Percentiles rank a stretch among this genome's conserved stretches.
These are phyloP conservation scores for Mycogona germanica DNA, from an alignment of 2,888 invertebrate genomes.

Conservation along the genomic window DNA sequence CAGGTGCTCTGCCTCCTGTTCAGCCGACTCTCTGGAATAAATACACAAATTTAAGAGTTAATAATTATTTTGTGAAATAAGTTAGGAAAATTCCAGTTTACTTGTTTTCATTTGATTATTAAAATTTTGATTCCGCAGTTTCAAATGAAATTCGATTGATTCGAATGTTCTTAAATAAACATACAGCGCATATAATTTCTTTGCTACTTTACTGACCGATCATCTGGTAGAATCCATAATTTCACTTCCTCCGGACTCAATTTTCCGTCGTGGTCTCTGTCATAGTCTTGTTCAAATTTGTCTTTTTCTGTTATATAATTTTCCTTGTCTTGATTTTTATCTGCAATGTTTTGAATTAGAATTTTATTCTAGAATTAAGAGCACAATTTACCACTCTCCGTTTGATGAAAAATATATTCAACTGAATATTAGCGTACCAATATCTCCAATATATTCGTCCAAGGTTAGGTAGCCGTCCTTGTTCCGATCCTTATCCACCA, in stretches of 20 bases:
- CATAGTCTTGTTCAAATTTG: conserved; percentile 74
- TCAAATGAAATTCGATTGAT: no score
- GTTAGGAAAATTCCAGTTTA: no score
- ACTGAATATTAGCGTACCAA: conserved; percentile 16
- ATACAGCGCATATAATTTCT: not conserved
- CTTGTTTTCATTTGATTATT: no score
- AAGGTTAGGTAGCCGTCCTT: conserved; percentile 73
- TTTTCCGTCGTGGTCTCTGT: conserved; percentile 68
- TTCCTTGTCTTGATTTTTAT: conserved; percentile 54
- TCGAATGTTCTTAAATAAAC: no score
- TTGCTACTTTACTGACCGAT: conserved; percentile 8
- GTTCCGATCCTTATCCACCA: conserved; percentile 74
- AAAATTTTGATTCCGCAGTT: no score
- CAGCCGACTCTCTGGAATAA: conserved; percentile 58
- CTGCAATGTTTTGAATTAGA: conserved; percentile 32
- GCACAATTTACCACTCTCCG: not conserved
- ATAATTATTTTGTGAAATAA: no score
- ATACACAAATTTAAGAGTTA: not conserved
- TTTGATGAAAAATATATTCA: not conserved
- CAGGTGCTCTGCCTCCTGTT: conserved; percentile 80
- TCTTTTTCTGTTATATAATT: conserved; percentile 60
- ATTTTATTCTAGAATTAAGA: no score
- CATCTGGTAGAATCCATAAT: conserved; percentile 77
- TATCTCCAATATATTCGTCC: conserved; percentile 63
- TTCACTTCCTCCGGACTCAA: conserved; percentile 66